Evolutionary conservation across 1,140 invertebrate genomes (phyloP).

Genomic region (Apis mellifera): Amel_HAv3.1 CM009937.2:12731001-12731500

Average conservation of each 20-base stretch:
- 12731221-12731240: conserved; percentile 18
- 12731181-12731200: conserved; percentile 22
- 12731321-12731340: conserved; percentile 2
- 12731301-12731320: conserved; percentile 32
- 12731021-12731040: conserved; percentile 98
- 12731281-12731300: background rate
- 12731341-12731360: background rate
- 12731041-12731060: conserved; percentile 99
- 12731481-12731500: conserved; percentile 13
- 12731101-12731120: conserved; percentile 14
- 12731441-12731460: conserved; percentile 4
- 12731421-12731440: background rate
- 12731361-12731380: background rate
- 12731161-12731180: conserved; percentile 24
- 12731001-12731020: conserved; percentile 91
- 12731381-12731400: background rate
- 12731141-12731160: conserved; percentile 30
- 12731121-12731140: conserved; percentile 29
- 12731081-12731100: conserved; percentile 1
- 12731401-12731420: background rate
- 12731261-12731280: conserved; percentile 3
- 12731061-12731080: conserved; percentile 80
- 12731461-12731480: conserved; percentile 9
- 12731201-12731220: conserved; percentile 35
- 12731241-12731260: conserved; percentile 5